These are phyloP conservation scores for Aphidius gifuensis DNA, from an alignment of 1,140 invertebrate genomes.

Conservation along the genomic window DNA sequence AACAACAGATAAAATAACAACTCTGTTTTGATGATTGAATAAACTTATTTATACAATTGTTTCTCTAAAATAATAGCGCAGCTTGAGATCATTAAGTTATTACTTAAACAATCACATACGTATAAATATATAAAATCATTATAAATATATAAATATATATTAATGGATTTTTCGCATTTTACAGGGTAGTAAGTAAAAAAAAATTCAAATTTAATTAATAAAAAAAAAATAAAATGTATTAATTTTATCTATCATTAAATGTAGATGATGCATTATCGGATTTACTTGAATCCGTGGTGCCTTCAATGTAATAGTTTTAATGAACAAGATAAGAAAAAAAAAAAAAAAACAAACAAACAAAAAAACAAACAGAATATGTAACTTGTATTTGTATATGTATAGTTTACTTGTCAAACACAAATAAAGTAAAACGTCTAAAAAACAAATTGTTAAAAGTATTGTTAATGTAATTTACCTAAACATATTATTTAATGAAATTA, in stretches of 20 bases:
- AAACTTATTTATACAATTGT: slow-evolving; percentile 41
- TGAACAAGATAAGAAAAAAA: slow-evolving; percentile 22
- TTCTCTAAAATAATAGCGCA: slow-evolving; percentile 38
- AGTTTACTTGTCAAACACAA: slow-evolving; percentile 49
- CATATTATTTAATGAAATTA: background rate
- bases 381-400: slow-evolving; percentile 50
- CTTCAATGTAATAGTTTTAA: slow-evolving; percentile 52
- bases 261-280: slow-evolving; percentile 34
- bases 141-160: slow-evolving; percentile 35
- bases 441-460: slow-evolving; percentile 33
- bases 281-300: slow-evolving; percentile 31
- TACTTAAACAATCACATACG: slow-evolving; percentile 34
- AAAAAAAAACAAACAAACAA: background rate
- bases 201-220: slow-evolving; percentile 3
- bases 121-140: no score
- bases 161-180: slow-evolving; percentile 45
- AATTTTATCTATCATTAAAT: slow-evolving; percentile 22
- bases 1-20: no score
- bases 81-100: slow-evolving; percentile 29
- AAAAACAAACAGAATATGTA: slow-evolving; percentile 31
- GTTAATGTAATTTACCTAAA: no score
- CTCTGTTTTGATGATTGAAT: slow-evolving; percentile 1
- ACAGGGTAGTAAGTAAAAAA: slow-evolving; percentile 41
- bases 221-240: slow-evolving; percentile 3
- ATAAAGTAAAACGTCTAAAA: slow-evolving; percentile 48